Evolutionary conservation across 2,888 invertebrate genomes (phyloP).

Genomic region (Celastrina argiolus): DNA sequence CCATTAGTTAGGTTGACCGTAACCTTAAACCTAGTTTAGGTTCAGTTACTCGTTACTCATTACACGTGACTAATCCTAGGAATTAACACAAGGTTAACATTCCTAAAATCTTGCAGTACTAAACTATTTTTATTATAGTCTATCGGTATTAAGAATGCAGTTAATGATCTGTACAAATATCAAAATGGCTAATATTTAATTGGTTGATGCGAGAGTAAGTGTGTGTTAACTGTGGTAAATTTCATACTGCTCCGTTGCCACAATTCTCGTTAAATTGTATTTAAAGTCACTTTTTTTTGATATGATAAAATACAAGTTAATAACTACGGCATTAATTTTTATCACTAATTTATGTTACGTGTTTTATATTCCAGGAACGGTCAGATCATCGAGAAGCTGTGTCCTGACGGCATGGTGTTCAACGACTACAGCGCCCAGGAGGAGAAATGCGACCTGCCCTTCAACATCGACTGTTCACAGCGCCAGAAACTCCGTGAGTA

Average conservation of each 20-base stretch:
- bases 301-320: no score
- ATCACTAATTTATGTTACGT: background rate
- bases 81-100: background rate
- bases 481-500: slow-evolving; percentile 88
- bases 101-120: background rate
- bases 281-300: no score
- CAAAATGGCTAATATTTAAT: no score
- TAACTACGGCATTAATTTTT: no score
- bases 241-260: no score
- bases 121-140: no score
- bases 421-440: slow-evolving; percentile 89
- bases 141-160: no score
- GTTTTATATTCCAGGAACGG: slow-evolving; percentile 76
- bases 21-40: slow-evolving; percentile 9
- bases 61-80: background rate
- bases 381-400: slow-evolving; percentile 85
- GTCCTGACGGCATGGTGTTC: slow-evolving; percentile 93
- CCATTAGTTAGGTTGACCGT: background rate
- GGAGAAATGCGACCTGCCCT: slow-evolving; percentile 92
- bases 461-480: slow-evolving; percentile 89
- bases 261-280: no score
- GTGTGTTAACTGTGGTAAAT: no score
- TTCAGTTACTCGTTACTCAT: slow-evolving; percentile 18
- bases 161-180: no score
- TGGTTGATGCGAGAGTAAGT: no score